These are phyloP conservation scores for Proterorhinus semilunaris DNA, from an alignment of 2,113 vertebrate genomes.

Conservation along the genomic window DNA sequence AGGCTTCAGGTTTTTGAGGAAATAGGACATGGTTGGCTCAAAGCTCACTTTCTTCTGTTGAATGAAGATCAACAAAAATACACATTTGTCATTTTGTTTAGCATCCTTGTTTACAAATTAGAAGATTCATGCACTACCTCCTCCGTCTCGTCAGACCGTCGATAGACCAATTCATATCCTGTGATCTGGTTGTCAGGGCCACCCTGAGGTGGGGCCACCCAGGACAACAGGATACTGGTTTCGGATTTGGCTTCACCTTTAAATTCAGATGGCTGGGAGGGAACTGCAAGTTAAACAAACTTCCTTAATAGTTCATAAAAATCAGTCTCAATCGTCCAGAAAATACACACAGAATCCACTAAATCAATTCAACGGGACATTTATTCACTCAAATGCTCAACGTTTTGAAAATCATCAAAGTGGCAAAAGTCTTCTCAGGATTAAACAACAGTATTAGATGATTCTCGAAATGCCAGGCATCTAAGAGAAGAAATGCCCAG, in stretches of 20 bases:
- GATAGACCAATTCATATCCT: constrained; percentile 91
- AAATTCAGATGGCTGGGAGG: constrained; percentile 94
- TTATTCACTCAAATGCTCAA: too few species aligned
- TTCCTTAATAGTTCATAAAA: too few species aligned
- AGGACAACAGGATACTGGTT: constrained; percentile 93
- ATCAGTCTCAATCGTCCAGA: too few species aligned
- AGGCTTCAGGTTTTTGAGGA: constrained; percentile 91
- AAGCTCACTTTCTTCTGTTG: constrained; percentile 85
- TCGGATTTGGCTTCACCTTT: constrained; percentile 97
- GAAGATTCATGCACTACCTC: constrained; percentile 76
- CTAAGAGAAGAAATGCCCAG: too few species aligned
- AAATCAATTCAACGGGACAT: too few species aligned
- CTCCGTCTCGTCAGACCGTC: constrained; percentile 86
- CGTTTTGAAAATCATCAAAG: too few species aligned
- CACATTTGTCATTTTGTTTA: background rate
- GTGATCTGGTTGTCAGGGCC: constrained; percentile 90
- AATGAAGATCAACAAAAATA: background rate
- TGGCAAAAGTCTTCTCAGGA: too few species aligned
- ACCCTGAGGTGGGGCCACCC: constrained; percentile 88
- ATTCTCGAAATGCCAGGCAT: too few species aligned
- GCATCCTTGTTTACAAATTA: background rate
- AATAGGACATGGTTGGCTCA: constrained; percentile 86
- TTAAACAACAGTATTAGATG: too few species aligned
- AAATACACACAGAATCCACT: too few species aligned
- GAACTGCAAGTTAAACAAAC: constrained; percentile 74